phyloP scores from a whole-genome alignment of 2,888 invertebrate species.

The Tenthredo distinguenda region DNA sequence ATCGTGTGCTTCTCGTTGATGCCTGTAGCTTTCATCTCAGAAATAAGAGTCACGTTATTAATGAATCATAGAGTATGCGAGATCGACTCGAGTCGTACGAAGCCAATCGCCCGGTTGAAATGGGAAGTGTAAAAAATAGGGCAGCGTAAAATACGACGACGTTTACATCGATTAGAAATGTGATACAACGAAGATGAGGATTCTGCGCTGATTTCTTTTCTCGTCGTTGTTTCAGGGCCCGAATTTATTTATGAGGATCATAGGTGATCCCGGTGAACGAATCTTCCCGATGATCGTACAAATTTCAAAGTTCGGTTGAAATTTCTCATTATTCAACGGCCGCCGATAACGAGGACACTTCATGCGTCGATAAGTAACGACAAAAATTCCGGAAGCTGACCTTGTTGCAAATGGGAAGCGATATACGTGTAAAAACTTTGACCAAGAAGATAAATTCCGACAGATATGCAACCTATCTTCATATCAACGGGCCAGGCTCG shows the following conservation, averaged over 20 bases:
- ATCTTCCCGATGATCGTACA: background rate
- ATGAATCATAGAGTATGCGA: background rate
- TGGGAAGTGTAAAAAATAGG: background rate
- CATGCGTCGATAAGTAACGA: background rate
- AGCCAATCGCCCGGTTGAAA: background rate
- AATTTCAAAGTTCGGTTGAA: background rate
- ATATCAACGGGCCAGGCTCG: background rate
- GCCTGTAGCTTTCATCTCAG: background rate
- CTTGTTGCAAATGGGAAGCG: conserved; percentile 9
- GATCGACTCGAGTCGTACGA: background rate
- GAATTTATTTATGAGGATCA: background rate
- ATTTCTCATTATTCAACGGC: background rate
- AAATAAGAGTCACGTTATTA: background rate
- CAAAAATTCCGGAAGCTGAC: background rate
- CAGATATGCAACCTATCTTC: background rate
- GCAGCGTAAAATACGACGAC: conserved; percentile 63
- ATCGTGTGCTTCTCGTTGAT: background rate
- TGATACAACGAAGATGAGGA: conserved; percentile 53
- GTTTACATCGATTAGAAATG: conserved; percentile 70
- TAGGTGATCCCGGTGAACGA: background rate
- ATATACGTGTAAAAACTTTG: conserved; percentile 7
- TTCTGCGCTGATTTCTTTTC: background rate
- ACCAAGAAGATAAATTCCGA: background rate
- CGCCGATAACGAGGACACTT: background rate
- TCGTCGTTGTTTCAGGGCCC: background rate